Percentiles rank a stretch among this genome's conserved stretches.
phyloP scores from a whole-genome alignment of 1,140 invertebrate genomes.

The Euschistus heros region DNA sequence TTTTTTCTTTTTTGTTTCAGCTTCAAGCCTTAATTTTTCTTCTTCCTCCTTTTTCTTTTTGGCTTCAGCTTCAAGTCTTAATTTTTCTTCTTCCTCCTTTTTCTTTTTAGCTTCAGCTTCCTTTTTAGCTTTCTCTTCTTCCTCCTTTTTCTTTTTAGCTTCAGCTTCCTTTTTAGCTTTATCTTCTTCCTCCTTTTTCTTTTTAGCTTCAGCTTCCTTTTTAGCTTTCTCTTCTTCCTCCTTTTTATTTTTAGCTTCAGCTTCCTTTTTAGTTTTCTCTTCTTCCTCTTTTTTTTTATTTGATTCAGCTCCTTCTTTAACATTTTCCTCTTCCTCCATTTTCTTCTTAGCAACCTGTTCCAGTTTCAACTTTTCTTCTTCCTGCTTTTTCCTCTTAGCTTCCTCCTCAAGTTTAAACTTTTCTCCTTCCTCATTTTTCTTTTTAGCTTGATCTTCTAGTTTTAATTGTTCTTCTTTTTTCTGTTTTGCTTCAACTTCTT shows the following conservation, averaged over 20 bases:
- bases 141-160: background rate
- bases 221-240: background rate
- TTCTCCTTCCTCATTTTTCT: background rate
- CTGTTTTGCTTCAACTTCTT: conserved; percentile 21
- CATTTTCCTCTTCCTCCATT: conserved; percentile 8
- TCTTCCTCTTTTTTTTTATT: background rate
- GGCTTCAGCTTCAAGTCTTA: conserved; percentile 1
- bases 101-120: conserved; percentile 6
- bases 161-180: conserved; percentile 6
- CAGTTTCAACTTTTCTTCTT: background rate
- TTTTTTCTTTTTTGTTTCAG: conserved; percentile 26
- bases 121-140: background rate
- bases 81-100: background rate
- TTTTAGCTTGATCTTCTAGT: background rate
- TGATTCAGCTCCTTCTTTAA: conserved; percentile 13
- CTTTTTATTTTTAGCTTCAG: conserved; percentile 16
- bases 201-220: background rate
- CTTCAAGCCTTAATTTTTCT: conserved; percentile 23
- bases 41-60: conserved; percentile 27
- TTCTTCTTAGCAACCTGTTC: background rate
- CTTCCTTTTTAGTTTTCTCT: conserved; percentile 5
- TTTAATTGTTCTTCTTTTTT: conserved; percentile 14
- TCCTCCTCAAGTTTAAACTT: background rate
- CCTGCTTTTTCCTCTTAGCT: background rate
- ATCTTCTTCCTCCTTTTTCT: background rate